Percentiles rank a stretch among this genome's conserved stretches.
phyloP scores from a whole-genome alignment of 2,797 vertebrate species.

The Pteronotus mesoamericanus region DNA sequence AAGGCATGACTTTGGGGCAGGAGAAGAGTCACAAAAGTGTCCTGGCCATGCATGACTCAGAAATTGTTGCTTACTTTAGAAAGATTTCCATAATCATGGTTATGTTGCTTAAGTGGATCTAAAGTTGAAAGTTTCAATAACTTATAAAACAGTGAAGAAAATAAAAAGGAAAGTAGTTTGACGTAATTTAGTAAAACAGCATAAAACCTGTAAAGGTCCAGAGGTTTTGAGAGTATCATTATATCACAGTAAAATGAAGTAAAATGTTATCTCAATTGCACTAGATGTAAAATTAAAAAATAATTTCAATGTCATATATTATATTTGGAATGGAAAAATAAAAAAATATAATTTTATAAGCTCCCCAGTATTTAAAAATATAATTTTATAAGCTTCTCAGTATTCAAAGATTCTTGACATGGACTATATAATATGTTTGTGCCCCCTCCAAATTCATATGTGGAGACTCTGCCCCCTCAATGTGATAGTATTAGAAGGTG shows the following conservation, averaged over 20 bases:
- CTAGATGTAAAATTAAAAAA: not conserved
- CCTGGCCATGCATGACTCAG: not conserved
- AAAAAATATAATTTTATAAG: not conserved
- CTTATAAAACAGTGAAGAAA: not conserved
- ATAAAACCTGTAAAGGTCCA: not conserved
- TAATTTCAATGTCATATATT: not conserved
- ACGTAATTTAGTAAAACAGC: not conserved
- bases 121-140: not conserved
- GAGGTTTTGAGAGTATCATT: not conserved
- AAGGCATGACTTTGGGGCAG: too few species aligned
- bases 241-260: not conserved
- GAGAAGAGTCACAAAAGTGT: not conserved
- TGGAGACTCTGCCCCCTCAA: not conserved
- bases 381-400: not conserved
- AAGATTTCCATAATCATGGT: not conserved
- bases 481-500: not conserved
- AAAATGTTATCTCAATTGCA: not conserved
- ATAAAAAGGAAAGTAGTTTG: not conserved
- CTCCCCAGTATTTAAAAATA: not conserved
- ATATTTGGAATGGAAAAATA: not conserved
- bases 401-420: not conserved
- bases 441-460: not conserved
- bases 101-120: not conserved
- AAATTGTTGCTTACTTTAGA: not conserved
- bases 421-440: not conserved